Evolutionary conservation across 2,113 vertebrate genomes (phyloP).

Genomic region (Scortum barcoo): DNA sequence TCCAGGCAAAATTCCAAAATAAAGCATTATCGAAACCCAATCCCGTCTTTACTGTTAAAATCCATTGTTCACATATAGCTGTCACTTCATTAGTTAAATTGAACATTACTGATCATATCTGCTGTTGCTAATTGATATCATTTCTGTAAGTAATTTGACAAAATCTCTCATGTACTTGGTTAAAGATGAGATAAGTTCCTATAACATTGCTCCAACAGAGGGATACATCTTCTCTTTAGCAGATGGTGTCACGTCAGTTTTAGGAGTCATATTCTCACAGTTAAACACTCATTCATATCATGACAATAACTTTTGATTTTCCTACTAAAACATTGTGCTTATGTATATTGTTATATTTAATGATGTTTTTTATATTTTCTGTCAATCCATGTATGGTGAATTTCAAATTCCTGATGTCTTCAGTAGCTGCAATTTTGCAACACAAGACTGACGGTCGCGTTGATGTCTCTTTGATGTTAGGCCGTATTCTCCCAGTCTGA

Average conservation of each 20-base stretch:
- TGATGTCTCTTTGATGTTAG: conserved; percentile 55
- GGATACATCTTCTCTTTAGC: background rate
- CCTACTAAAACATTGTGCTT: background rate
- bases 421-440: background rate
- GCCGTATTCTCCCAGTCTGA: conserved; percentile 86
- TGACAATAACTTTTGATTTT: background rate
- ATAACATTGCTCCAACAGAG: too few relatives aligned
- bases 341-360: background rate
- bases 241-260: background rate
- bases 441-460: background rate
- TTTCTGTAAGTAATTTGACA: too few relatives aligned
- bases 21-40: too few relatives aligned
- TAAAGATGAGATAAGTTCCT: too few relatives aligned
- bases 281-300: background rate
- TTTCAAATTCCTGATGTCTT: background rate
- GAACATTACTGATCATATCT: too few relatives aligned
- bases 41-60: too few relatives aligned
- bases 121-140: too few relatives aligned
- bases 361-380: background rate
- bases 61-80: too few relatives aligned
- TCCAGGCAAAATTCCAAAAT: background rate
- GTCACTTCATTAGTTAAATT: too few relatives aligned
- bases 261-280: background rate
- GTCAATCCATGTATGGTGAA: background rate
- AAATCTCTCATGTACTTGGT: too few relatives aligned